These are phyloP conservation scores for Orius insidiosus DNA, from an alignment of 1,140 invertebrate genomes.

Conservation along the genomic window DNA sequence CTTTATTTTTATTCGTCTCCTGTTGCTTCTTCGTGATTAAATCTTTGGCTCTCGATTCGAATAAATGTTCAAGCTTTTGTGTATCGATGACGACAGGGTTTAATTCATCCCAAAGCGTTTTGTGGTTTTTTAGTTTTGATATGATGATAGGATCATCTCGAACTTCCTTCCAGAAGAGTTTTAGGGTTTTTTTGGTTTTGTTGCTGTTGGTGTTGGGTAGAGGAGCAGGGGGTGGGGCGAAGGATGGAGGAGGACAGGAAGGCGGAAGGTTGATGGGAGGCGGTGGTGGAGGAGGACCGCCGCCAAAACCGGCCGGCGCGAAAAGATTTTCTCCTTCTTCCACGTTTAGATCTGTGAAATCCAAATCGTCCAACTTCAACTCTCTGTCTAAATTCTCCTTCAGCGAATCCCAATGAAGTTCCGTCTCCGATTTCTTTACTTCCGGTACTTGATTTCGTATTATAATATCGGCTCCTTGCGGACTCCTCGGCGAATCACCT, in stretches of 20 bases:
- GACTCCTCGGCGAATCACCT: conserved; percentile 46
- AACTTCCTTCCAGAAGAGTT: conserved; percentile 92
- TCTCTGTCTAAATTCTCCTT: conserved; percentile 63
- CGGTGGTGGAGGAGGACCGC: conserved; percentile 52
- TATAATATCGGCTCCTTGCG: conserved; percentile 36
- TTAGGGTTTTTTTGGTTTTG: conserved; percentile 95
- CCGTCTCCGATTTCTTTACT: conserved; percentile 77
- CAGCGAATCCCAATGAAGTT: conserved; percentile 87
- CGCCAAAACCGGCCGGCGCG: conserved; percentile 36
- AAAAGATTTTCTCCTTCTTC: conserved; percentile 56
- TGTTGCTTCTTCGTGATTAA: conserved; percentile 87
- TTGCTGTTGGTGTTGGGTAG: conserved; percentile 32
- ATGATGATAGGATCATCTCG: conserved; percentile 64
- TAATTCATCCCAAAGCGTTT: conserved; percentile 90
- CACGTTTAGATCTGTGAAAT: conserved; percentile 82
- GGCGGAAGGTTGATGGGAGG: conserved; percentile 33
- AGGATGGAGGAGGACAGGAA: conserved; percentile 24
- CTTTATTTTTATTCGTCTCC: conserved; percentile 84
- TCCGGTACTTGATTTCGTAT: conserved; percentile 35
- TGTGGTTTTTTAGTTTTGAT: conserved; percentile 42
- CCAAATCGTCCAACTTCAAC: conserved; percentile 81
- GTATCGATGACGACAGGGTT: conserved; percentile 70
- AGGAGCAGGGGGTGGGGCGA: conserved; percentile 24
- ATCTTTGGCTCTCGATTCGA: conserved; percentile 93
- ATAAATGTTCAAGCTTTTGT: conserved; percentile 87